Percentiles rank a stretch among this genome's conserved stretches.
Conservation (phyloP, 2,113 vertebrate genomes). For the Brienomyrus brachyistius region DNA sequence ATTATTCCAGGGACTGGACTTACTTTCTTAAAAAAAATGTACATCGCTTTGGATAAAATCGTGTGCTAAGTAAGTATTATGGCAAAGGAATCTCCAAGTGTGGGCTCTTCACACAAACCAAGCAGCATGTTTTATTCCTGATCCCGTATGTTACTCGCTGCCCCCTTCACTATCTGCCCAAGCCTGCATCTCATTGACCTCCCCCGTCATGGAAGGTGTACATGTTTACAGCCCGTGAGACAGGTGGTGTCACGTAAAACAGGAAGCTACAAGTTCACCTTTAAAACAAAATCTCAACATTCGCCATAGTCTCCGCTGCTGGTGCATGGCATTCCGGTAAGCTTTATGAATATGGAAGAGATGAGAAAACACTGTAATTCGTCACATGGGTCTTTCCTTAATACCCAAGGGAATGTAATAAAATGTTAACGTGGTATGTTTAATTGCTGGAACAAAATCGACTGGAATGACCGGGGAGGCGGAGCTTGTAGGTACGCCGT, state of each 20-base stretch:
- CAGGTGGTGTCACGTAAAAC: not conserved
- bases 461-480: constrained; percentile 45
- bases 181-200: not conserved
- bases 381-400: not conserved
- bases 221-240: not conserved
- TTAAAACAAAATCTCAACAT: not conserved
- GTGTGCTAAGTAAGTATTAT: not conserved
- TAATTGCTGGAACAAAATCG: not conserved
- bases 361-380: not conserved
- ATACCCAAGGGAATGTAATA: not conserved
- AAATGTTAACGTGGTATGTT: not conserved
- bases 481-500: constrained; percentile 32
- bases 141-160: not conserved
- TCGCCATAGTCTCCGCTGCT: not conserved
- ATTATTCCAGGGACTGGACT: not conserved
- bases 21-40: not conserved
- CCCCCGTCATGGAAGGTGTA: not conserved
- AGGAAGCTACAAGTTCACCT: not conserved
- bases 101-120: not conserved
- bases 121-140: not conserved
- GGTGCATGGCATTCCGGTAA: not conserved
- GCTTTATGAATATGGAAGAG: not conserved
- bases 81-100: not conserved
- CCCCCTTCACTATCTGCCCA: not conserved
- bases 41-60: not conserved